Evolutionary conservation across 2,797 vertebrate genomes (phyloP), one percentile per base, ranked within the genome.

Genomic region (Megaceryle alcyon): DNA sequence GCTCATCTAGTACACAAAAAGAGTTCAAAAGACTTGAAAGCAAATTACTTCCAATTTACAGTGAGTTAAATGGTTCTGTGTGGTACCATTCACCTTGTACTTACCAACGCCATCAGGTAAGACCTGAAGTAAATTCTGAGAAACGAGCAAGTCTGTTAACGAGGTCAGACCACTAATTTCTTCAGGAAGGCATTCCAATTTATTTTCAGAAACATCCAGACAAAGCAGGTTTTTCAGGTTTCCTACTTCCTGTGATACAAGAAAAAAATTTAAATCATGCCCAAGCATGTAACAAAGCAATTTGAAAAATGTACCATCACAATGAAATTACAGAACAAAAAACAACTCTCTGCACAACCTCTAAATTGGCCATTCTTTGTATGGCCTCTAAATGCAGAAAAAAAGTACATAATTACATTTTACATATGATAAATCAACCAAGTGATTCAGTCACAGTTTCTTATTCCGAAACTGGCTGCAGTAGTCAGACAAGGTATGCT

Each of bases 141-240:
- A 99, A 96, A 99, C 99, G 90, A 99, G 98, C 94, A 99, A 98
- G 97, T 99, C 99, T 46, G 98, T 98, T 96, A 99, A 98, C 41
- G 98, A 98, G 93, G 97, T 93, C 92, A 99, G 97, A 90, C 98
- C 98, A 44, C 99, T 99, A 80, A 99, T 97, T 97, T 99, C 99
- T 94, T 99, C 98, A 44, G 99, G 99, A 94, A 99, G 99, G 93
- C 96, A 98, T 97, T 99, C 99, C 97, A 99, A 96, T 96, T 99
- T 99, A 97, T 99, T 99, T 98, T 99, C 99, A 9, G 99, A 99
- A 81, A 99, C 98, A 97, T 99, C 99, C 97, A 99, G 98, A 98
- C 99, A 99, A 76, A 99, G 96, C 94, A 99, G 97, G 98, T 97
- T 99, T 97, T 98, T 99, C 98, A 99, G 98, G 86, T 97, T 98